These are phyloP conservation scores for Pandion haliaetus DNA, from an alignment of 2,113 vertebrate species.

Conservation along the genomic window DNA sequence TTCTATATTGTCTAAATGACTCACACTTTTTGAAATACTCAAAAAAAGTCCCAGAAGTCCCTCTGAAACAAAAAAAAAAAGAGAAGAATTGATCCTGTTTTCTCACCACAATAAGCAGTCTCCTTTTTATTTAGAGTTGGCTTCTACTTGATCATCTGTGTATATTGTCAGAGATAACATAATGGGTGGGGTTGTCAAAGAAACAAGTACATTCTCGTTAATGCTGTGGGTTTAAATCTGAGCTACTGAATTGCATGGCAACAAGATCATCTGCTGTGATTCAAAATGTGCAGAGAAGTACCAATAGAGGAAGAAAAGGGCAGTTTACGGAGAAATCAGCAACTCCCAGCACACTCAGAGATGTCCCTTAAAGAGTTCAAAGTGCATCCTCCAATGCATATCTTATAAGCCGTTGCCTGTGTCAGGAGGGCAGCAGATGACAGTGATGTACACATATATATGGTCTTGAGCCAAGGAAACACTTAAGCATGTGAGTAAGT, in stretches of 20 bases:
- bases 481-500: background rate
- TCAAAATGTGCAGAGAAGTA: slow-evolving; percentile 69
- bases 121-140: background rate
- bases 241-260: background rate
- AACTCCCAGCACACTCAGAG: slow-evolving; percentile 69
- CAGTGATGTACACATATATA: background rate
- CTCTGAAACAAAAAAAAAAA: background rate
- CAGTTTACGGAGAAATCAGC: background rate
- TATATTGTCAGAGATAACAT: background rate
- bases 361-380: slow-evolving; percentile 45
- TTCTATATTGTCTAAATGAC: background rate
- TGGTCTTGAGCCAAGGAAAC: background rate
- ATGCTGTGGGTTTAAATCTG: background rate
- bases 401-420: background rate
- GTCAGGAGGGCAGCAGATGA: background rate
- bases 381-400: background rate
- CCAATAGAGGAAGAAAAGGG: slow-evolving; percentile 9
- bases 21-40: background rate
- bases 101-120: background rate
- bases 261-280: slow-evolving; percentile 12
- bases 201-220: background rate
- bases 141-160: background rate
- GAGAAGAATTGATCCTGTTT: background rate
- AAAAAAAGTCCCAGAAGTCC: background rate
- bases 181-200: background rate